A percentile compares a stretch with the other conserved stretches of the same genome.
Conservation (phyloP, 2,113 vertebrate species). For the Centropus bengalensis region DNA sequence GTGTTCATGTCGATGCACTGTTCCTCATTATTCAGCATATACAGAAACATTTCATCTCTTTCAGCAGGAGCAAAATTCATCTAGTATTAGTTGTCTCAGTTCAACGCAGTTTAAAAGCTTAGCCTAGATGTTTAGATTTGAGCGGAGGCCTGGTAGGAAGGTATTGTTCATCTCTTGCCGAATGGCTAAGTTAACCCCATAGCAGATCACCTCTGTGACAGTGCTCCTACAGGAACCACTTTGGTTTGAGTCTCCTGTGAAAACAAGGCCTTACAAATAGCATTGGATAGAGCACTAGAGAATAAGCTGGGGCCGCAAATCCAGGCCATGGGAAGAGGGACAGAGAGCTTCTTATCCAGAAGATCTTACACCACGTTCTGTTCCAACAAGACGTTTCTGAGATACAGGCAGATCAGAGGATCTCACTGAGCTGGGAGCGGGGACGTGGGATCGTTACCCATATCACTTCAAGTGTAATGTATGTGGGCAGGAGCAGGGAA, state of each 20-base stretch:
- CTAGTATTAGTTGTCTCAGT: neutral
- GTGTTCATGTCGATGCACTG: neutral
- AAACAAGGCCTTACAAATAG: neutral
- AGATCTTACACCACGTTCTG: neutral
- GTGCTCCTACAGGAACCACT: neutral
- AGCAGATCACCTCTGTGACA: neutral
- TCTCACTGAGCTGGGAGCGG: neutral
- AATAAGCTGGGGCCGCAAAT: neutral
- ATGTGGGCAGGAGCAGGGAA: neutral
- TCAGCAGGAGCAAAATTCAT: neutral
- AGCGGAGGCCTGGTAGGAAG: neutral
- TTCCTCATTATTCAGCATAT: neutral
- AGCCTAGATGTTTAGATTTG: neutral
- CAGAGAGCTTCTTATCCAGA: neutral
- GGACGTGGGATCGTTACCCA: rapidly evolving
- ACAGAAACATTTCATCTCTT: neutral
- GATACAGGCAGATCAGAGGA: neutral
- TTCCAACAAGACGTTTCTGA: neutral
- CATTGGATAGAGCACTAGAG: neutral
- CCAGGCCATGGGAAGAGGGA: neutral
- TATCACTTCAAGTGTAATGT: neutral
- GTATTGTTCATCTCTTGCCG: neutral
- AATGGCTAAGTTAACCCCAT: neutral
- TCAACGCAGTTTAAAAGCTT: neutral
- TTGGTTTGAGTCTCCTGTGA: neutral